Base-by-base conservation (phyloP, 1,140 invertebrate genomes). In the Pseudoatta argentina region DNA sequence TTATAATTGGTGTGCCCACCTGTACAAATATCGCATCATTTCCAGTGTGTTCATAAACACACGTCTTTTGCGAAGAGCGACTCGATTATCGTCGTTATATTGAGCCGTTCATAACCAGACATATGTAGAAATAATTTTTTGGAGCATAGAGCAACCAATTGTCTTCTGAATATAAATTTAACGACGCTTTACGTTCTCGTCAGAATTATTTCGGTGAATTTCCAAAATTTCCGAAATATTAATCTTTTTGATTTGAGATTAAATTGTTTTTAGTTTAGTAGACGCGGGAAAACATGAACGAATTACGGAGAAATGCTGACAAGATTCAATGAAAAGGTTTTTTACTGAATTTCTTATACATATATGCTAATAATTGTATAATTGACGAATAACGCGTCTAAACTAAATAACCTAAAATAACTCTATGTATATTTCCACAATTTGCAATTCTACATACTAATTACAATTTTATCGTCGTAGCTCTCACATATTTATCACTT, bases 401-500 rank as follows among this genome's bases (percentile, higher is more conserved):
- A 18, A 34, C 6, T 24, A 24, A 24, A 24, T 24, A 24, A 24
- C 1, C 3, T 14, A 4, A 24, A 81, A 55, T 39, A 81, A 21
- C 1, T 24, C 4, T 10, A 44, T n/a, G n/a, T 71, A 18, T 16
- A n/a, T 89, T 24, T 24, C 1, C 24, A 24, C 24, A 24, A 24
- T 24, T 24, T 24, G 24, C 24, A 24, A 24, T 24, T 24, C 24
- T 24, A 24, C 1, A 1, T 24, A 24, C 1, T 24, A 24, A 24
- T 24, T 78, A 61, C 39, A 64, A 24, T 76, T 48, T 73, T 73
- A 66, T 30, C 44, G 44, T 53, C 18, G 21, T 12, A 30, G 34
- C 77, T 67, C 64, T 89, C 72, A 78, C 73, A 87, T 83, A 87
- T 89, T 87, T 57, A 86, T 88, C 76, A n/a, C 66, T 76, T 72